Conservation (phyloP, 1,140 invertebrate species). For the Bombus vancouverensis region DNA sequence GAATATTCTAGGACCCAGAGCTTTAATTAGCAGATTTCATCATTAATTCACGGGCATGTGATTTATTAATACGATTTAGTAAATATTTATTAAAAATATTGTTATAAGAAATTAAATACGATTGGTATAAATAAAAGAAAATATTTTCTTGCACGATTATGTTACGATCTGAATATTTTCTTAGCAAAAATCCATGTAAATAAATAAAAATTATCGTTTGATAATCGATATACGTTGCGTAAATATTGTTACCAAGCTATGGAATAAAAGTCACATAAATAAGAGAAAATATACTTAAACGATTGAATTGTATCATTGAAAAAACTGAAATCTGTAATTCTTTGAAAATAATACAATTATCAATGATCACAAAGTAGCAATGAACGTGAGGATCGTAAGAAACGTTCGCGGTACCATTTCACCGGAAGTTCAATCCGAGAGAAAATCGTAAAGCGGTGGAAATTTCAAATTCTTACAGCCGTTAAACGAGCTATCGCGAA, state of each 20-base stretch:
- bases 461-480: conserved; percentile 2
- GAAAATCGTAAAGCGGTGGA: background rate
- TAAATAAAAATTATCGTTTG: no score
- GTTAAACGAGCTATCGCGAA: background rate
- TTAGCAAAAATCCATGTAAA: no score
- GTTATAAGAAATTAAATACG: no score
- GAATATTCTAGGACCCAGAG: background rate
- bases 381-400: background rate
- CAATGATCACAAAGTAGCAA: no score
- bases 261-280: background rate
- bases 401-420: background rate
- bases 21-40: background rate
- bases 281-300: background rate
- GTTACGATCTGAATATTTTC: no score
- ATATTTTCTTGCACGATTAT: no score
- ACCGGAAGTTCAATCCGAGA: background rate
- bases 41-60: background rate
- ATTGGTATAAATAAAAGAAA: background rate
- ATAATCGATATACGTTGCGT: no score
- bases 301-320: background rate
- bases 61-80: background rate
- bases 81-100: background rate
- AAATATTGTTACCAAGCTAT: background rate
- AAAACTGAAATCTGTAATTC: no score
- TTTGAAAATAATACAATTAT: no score